Percentiles rank a stretch among this genome's conserved stretches.
phyloP scores from a whole-genome alignment of 2,113 vertebrate species.

The Podarcis cretensis region DNA sequence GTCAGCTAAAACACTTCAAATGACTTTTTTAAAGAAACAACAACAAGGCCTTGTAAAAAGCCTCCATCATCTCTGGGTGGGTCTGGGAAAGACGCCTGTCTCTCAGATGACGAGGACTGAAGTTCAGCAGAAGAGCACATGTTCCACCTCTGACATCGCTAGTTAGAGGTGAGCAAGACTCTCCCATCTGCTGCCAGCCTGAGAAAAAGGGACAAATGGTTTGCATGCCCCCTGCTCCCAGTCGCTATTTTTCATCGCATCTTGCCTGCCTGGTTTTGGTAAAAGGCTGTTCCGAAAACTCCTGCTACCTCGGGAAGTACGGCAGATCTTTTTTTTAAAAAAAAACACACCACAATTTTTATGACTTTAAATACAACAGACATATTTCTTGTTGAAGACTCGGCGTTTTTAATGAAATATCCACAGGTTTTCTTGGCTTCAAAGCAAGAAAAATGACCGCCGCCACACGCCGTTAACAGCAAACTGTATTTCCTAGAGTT shows the following conservation, averaged over 20 bases:
- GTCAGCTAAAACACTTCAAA: neutral
- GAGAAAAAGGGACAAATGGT: no score
- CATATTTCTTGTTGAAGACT: conserved; percentile 35
- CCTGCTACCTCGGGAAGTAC: neutral
- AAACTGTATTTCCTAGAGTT: conserved; percentile 51
- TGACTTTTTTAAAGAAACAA: no score
- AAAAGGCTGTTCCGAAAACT: neutral
- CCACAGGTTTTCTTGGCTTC: conserved; percentile 54
- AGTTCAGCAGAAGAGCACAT: no score
- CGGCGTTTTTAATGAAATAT: conserved; percentile 68
- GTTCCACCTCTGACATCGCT: no score
- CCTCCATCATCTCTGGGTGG: neutral
- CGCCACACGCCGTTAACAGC: conserved; percentile 36
- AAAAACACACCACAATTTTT: no score
- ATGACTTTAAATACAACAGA: neutral
- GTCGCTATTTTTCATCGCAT: no score
- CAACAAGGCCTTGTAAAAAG: no score
- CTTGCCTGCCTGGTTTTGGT: no score
- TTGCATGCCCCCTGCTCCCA: no score
- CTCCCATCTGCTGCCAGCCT: no score
- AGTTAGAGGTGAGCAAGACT: no score
- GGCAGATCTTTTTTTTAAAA: neutral
- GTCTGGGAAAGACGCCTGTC: neutral
- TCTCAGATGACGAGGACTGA: no score
- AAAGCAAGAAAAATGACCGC: conserved; percentile 46